Conservation (phyloP, 2,888 invertebrate genomes). For the Ophonus ardosiacus region DNA sequence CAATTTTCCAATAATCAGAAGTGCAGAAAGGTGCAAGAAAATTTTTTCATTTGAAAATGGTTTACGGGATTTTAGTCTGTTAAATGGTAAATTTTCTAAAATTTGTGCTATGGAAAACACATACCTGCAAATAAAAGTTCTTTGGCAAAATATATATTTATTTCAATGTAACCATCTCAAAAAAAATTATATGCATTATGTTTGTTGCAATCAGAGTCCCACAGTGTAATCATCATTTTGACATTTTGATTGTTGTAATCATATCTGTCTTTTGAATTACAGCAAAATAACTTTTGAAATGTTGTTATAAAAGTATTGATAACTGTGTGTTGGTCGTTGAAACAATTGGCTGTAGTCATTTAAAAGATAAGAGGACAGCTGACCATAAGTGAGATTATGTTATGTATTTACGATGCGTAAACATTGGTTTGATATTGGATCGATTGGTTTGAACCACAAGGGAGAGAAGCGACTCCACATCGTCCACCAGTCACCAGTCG, state of each 20-base stretch:
- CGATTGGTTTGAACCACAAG: neutral
- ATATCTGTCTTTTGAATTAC: neutral
- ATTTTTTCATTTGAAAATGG: too few species aligned
- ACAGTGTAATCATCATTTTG: too few species aligned
- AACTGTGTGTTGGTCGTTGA: neutral
- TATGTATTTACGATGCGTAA: neutral
- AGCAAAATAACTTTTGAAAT: neutral
- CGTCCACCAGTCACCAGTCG: slow-evolving; percentile 87
- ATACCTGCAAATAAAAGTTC: too few species aligned
- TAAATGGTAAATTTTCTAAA: too few species aligned
- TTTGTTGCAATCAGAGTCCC: too few species aligned
- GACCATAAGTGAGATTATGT: neutral
- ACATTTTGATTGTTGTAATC: neutral
- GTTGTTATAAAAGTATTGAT: neutral
- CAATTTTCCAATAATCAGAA: too few species aligned
- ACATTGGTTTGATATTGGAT: neutral
- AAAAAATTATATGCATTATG: too few species aligned
- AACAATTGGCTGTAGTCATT: neutral
- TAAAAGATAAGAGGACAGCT: neutral
- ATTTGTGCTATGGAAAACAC: too few species aligned
- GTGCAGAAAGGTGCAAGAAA: too few species aligned
- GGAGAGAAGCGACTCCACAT: slow-evolving; percentile 83
- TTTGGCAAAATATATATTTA: too few species aligned
- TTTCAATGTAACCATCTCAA: too few species aligned
- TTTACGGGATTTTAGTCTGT: too few species aligned